Evolutionary conservation across 2,888 invertebrate species (phyloP).

Genomic region (Erebia ligea): DNA sequence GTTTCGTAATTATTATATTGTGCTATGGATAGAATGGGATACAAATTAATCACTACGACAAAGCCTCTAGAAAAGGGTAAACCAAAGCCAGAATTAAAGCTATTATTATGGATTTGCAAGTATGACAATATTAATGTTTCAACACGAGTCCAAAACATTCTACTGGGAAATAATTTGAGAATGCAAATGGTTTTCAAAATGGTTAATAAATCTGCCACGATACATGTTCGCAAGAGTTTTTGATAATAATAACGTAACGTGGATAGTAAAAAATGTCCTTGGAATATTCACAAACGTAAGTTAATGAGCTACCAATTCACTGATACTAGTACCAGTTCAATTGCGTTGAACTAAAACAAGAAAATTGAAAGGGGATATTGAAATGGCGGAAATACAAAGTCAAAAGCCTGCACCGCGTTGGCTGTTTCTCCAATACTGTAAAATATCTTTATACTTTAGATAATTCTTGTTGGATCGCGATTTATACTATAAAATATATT

Average conservation of each 20-base stretch:
- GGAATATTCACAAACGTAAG: background rate
- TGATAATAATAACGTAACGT: background rate
- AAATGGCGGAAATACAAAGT: no score
- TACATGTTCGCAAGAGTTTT: background rate
- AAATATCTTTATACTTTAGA: no score
- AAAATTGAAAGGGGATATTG: no score
- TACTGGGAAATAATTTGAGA: background rate
- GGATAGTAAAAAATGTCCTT: background rate
- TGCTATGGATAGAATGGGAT: background rate
- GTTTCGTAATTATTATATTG: slow-evolving; percentile 1
- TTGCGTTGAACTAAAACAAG: no score
- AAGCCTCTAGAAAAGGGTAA: background rate
- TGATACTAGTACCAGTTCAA: background rate
- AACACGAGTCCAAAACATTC: background rate
- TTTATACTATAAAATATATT: no score
- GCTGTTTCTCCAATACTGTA: no score
- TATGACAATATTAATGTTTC: background rate
- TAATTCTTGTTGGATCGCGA: no score
- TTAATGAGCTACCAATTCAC: background rate
- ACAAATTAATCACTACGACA: background rate
- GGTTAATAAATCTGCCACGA: background rate
- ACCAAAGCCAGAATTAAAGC: background rate
- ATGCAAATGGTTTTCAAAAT: background rate
- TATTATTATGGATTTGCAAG: background rate
- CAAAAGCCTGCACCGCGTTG: no score